Evolutionary conservation across 2,113 vertebrate genomes (phyloP), one percentile per base, ranked within the genome.

Genomic region (Chunga burmeisteri): DNA sequence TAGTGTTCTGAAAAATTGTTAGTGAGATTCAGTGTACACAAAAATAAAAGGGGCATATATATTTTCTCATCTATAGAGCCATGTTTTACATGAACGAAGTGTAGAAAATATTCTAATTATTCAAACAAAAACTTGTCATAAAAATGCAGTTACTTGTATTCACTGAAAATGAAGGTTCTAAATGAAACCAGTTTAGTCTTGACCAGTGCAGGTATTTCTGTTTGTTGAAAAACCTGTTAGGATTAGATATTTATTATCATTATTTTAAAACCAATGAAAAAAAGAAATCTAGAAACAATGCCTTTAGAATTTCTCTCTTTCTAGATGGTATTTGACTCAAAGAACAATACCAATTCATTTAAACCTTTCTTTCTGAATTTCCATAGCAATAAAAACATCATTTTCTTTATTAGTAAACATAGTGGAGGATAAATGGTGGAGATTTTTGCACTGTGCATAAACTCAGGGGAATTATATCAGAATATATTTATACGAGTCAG

Each of bases 1-100:
- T 85, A 50, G 86, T 38, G 12, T 84, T 98, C 95, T 92, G 91
- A 96, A 97, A 96, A 91, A 56, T 71, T 94, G 88, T 96, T 94
- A 47, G 14, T 91, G 94, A 93, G 59, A 83, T 87, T 82, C 70
- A 79, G 36, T 40, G 30, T n/a, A 62, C 53, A 75, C 38, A 81
- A 63, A 95, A 93, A 94, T 77, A 87, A 81, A 94, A 88, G 44
- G 19, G 40, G 14, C 3, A 5, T 81, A 2, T 38, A 6, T 82
- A 66, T 97, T 78, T 56, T 32, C 7, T 34, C 3, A 6, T 74
- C 23, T 56, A 58, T 84, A 63, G 32, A 63, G 30, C 44, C 27
- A 58, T 40, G 18, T 1, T 79, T 91, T 74, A 77, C 27, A n/a
- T 36, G 11, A 62, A 61, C 1, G 44, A 95, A 80, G 13, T 32